Evolutionary conservation across 2,797 vertebrate genomes (phyloP), one percentile per base, ranked within the genome.

Genomic region (Euthynnus affinis): DNA sequence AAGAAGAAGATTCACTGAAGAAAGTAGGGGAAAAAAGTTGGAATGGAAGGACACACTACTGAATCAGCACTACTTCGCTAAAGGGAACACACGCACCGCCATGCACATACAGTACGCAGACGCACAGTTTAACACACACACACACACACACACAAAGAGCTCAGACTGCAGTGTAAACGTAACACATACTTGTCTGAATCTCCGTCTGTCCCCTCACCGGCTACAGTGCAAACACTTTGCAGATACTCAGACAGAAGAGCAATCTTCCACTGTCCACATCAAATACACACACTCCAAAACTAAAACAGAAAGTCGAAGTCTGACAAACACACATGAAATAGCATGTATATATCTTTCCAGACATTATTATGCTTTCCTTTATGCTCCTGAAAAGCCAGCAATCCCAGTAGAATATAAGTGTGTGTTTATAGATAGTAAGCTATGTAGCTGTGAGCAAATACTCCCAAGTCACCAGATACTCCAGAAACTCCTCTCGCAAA

Each of bases 391-490:
- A 81, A 71, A 78, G 58, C 57, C 70, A 4, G 32, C 40, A 62
- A 72, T 71, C 85, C 80, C 72, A 4, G 56, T 13, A 48, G 78
- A 80, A 58, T 79, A 78, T 37, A 76, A 27, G 55, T 34, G 64
- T 56, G 58, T 82, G 84, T 89, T 89, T 87, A 87, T 83, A 88
- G 82, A 90, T 74, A 76, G 76, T 44, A 61, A 75, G 76, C 76
- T 81, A 83, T 85, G 81, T 76, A 61, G 88, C 80, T 40, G 77
- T 52, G 73, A 82, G 85, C 81, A 87, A 91, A 90, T 81, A 92
- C 61, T 74, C 77, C 71, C 71, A 66, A 71, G 91, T 88, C 81
- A 88, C 88, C 68, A 79, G 91, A 92, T 84, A 88, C 85, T 76
- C 78, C 73, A 71, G 69, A 78, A 86, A 69, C 76, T 22, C 60